These are phyloP conservation scores for Lasioglossum morio DNA, from an alignment of 2,888 invertebrate species.

Conservation along the genomic window DNA sequence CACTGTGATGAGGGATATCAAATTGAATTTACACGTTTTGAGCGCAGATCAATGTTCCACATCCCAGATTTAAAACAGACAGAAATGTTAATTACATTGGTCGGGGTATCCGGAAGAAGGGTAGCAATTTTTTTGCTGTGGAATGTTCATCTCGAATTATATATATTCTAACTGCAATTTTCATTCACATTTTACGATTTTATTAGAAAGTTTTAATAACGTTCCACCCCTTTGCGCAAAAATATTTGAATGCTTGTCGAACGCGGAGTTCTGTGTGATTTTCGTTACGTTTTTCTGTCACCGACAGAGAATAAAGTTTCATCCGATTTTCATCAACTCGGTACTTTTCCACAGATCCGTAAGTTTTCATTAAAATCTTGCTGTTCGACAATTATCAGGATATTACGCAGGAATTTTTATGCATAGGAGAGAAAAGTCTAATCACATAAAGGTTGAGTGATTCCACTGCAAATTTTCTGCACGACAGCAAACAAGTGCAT, in stretches of 20 bases:
- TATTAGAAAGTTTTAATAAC: neutral
- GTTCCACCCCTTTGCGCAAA: neutral
- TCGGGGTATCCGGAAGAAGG: too few species aligned
- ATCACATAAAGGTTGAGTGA: neutral
- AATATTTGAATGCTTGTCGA: neutral
- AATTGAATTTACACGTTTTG: neutral
- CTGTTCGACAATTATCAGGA: neutral
- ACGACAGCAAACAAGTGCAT: slow-evolving; percentile 3
- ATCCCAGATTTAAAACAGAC: neutral
- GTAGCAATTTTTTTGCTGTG: too few species aligned
- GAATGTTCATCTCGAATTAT: too few species aligned
- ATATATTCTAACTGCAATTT: neutral
- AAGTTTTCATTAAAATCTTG: neutral
- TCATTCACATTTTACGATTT: neutral
- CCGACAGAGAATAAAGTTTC: too few species aligned
- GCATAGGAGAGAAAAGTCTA: neutral
- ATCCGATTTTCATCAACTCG: neutral
- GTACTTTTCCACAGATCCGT: too few species aligned
- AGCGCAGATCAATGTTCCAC: neutral
- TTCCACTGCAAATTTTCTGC: neutral
- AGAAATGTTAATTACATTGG: neutral
- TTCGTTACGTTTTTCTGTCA: too few species aligned
- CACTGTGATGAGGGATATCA: neutral
- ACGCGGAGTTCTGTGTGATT: neutral
- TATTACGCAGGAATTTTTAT: neutral